A percentile compares a stretch with the other conserved stretches of the same genome.
Conservation (phyloP, 2,888 invertebrate genomes). For the Oxystoma pomonae region DNA sequence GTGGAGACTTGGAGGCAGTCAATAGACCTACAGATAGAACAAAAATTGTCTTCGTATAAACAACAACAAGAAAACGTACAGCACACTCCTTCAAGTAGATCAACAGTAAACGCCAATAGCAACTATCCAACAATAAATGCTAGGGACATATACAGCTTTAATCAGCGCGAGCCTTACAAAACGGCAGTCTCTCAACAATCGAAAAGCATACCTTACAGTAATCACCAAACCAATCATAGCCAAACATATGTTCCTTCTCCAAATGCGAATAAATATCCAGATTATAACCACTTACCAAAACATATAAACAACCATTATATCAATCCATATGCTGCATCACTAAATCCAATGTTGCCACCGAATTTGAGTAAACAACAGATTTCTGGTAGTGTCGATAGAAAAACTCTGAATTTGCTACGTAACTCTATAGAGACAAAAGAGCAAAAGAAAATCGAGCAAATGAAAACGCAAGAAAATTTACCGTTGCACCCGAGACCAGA, state of each 20-base stretch:
- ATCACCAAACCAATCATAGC: conserved; percentile 34
- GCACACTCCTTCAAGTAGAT: conserved; percentile 11
- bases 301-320: conserved; percentile 30
- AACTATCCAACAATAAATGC: conserved; percentile 5
- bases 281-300: conserved; percentile 32
- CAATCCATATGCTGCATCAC: conserved; percentile 32
- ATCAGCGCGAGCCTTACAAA: conserved; percentile 33
- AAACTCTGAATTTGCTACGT: conserved; percentile 65
- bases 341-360: conserved; percentile 33
- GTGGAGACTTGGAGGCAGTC: conserved; percentile 52
- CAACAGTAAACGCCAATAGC: conserved; percentile 8
- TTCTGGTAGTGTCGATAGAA: conserved; percentile 61
- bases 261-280: conserved; percentile 39
- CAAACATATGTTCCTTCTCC: conserved; percentile 44
- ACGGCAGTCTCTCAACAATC: conserved; percentile 18
- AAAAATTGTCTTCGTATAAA: conserved; percentile 48
- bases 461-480: conserved; percentile 32
- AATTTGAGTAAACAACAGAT: conserved; percentile 32
- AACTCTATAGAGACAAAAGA: conserved; percentile 67
- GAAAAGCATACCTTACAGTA: conserved; percentile 26
- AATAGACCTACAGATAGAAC: conserved; percentile 55
- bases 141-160: conserved; percentile 23
- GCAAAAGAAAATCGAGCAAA: conserved; percentile 49
- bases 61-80: conserved; percentile 34
- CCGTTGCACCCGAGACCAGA: conserved; percentile 35